Base-by-base conservation (phyloP, 2,113 vertebrate species). In the Melanerpes aurifrons region DNA sequence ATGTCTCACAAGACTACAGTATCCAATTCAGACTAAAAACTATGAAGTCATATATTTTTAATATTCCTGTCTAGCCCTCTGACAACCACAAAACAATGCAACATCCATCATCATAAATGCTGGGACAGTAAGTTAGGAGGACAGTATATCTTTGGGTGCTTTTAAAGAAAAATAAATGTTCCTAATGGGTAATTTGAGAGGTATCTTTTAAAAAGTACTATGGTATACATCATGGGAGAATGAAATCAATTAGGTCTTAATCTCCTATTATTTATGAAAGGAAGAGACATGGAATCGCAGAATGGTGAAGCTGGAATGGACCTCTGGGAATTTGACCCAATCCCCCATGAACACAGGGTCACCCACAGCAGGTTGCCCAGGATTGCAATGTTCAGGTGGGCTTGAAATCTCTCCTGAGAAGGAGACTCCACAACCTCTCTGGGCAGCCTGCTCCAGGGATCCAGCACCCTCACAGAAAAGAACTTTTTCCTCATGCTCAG, bases 31-130 rank as follows among this genome's bases (percentile, higher is more conserved):
- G 94, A 94, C 91, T 58, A 29, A 58, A 81, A 94, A 91, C 93
- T 66, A 94, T 90, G 88, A 93, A 96, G 93, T 90, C 63, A 50
- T 78, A 90, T 94, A 93, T 88, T 94, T 94, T 94, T 94, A 91
- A 87, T 76, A 94, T 94, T 91, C 91, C 76, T 94, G 87, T 94
- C 93, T 95, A 58, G 92, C 73, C 78, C 81, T 93, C 81, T 92
- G 84, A 81, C 93, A 91, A 76, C 77, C 93, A 90, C 94, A 90
- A 82, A 93, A 94, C 86, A 95, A 93, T 92, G 87, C 95, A 91
- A 75, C 91, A 95, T 91, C 87, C 88, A 96, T 93, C 90, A 81
- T 72, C 70, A 28, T 86, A 83, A 94, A 66, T 2, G 8, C 66
- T 47, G 47, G 67, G 86, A 45, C 86, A 90, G 76, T 69, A 67